These are phyloP conservation scores for Melopsittacus undulatus DNA, from an alignment of 2,797 vertebrate genomes.

Conservation along the genomic window DNA sequence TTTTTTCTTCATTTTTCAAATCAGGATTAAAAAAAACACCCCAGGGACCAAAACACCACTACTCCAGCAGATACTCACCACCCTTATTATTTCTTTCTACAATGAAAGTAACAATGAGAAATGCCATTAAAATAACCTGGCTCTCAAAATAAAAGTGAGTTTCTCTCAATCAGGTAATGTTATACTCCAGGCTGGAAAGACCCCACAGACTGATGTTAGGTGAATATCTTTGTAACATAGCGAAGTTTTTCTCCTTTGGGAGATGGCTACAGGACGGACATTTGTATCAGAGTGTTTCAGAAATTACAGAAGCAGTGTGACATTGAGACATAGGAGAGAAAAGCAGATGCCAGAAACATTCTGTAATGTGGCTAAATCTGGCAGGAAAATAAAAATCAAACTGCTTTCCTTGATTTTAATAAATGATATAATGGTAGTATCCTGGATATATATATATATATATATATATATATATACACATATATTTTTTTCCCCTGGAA, in stretches of 20 bases:
- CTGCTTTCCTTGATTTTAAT: neutral
- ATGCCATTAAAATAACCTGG: neutral
- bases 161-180: neutral
- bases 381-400: neutral
- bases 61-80: neutral
- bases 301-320: neutral
- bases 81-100: neutral
- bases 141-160: neutral
- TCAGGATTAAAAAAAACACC: neutral
- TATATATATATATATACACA: no score
- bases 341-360: neutral
- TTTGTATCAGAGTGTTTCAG: neutral
- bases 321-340: neutral
- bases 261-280: neutral
- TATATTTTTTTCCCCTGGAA: neutral
- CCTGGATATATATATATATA: neutral
- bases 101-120: neutral
- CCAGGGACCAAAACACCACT: neutral
- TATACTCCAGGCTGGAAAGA: neutral
- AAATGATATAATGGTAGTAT: neutral
- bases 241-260: neutral
- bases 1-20: neutral
- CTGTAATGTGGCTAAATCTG: neutral
- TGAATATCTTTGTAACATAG: neutral
- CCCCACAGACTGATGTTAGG: fast-evolving